Percentiles rank a stretch among this genome's conserved stretches.
These are phyloP conservation scores for Darevskia mixta DNA, from an alignment of 2,797 vertebrate genomes.

Conservation along the genomic window DNA sequence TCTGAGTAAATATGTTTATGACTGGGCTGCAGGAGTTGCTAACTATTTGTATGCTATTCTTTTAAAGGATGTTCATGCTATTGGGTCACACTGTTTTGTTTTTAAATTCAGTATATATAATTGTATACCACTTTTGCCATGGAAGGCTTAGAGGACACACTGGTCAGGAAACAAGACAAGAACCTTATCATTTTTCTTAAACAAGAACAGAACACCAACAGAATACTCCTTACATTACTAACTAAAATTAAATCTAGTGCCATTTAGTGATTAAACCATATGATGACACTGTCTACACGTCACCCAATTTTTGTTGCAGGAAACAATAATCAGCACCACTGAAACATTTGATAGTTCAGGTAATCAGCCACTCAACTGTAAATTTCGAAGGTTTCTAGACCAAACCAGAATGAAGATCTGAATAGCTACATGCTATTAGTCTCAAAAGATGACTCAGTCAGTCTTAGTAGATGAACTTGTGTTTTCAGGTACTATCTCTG, in stretches of 20 bases:
- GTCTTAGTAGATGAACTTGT: background rate
- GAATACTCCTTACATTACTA: background rate
- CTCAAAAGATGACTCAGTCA: background rate
- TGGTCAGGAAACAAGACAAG: background rate
- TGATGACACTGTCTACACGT: background rate
- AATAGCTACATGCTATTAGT: background rate
- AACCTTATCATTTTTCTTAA: background rate
- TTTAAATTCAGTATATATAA: constrained; percentile 47
- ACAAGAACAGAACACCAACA: background rate
- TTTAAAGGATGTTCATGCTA: constrained; percentile 37
- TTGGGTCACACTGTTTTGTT: background rate
- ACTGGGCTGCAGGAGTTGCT: background rate
- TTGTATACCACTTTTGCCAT: constrained; percentile 6
- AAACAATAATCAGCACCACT: too few relatives aligned
- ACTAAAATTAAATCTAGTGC: background rate
- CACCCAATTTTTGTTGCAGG: too few relatives aligned
- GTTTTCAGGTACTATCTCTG: too few relatives aligned
- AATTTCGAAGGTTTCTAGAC: background rate
- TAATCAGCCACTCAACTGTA: background rate
- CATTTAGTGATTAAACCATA: background rate
- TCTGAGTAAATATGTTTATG: background rate
- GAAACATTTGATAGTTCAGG: too few relatives aligned
- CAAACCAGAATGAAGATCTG: background rate
- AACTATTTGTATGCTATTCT: constrained; percentile 27
- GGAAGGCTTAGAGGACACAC: background rate